phyloP scores from a whole-genome alignment of 2,797 vertebrate species.

The Galagoides demidoff region DNA sequence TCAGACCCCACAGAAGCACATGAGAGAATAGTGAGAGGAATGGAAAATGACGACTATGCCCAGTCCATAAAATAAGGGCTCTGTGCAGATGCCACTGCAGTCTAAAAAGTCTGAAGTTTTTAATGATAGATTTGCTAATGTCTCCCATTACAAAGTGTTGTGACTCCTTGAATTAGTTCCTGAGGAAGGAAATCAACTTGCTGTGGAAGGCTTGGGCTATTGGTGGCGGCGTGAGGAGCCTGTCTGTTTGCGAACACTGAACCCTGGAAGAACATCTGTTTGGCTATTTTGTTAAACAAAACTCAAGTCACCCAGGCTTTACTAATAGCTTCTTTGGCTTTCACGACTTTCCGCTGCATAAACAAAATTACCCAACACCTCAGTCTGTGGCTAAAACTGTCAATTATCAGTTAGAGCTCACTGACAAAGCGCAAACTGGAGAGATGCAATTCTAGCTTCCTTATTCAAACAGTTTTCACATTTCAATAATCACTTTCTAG shows the following conservation, averaged over 20 bases:
- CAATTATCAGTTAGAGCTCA: slow-evolving; percentile 28
- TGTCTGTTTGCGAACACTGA: slow-evolving; percentile 45
- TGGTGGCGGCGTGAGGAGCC: neutral
- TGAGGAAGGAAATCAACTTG: slow-evolving; percentile 17
- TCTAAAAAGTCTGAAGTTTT: neutral
- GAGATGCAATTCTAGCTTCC: neutral
- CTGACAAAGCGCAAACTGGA: slow-evolving; percentile 28
- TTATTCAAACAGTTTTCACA: slow-evolving; percentile 25
- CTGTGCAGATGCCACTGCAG: neutral
- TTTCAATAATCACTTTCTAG: neutral
- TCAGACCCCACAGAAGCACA: neutral
- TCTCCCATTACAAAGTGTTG: neutral
- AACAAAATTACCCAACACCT: slow-evolving; percentile 64
- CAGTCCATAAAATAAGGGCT: neutral
- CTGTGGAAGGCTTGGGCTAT: slow-evolving; percentile 6
- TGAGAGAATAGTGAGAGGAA: neutral
- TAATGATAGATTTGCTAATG: neutral
- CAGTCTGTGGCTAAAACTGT: slow-evolving; percentile 50
- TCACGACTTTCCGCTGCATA: slow-evolving; percentile 61
- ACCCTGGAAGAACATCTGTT: slow-evolving; percentile 67
- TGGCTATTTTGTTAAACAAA: slow-evolving; percentile 71
- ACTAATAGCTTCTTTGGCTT: slow-evolving; percentile 67
- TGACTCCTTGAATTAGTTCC: neutral
- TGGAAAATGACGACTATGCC: neutral
- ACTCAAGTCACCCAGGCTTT: slow-evolving; percentile 56